phyloP scores from a whole-genome alignment of 2,113 vertebrate genomes.

The Gymnarchus niloticus region DNA sequence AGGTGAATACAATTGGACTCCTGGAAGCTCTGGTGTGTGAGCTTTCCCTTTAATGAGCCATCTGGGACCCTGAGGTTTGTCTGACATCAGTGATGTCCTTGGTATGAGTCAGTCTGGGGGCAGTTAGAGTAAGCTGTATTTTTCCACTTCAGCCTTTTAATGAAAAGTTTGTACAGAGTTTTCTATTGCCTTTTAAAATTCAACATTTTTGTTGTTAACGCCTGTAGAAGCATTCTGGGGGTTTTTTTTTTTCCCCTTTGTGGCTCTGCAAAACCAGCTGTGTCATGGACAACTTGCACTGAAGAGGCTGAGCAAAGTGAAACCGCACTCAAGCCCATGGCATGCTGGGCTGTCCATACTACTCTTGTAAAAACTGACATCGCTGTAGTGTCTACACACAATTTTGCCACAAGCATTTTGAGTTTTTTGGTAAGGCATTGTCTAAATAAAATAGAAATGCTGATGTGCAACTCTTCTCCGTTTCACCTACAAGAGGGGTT shows the following conservation, averaged over 20 bases:
- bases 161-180: constrained; percentile 92
- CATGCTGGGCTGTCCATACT: too few species aligned
- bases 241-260: background rate
- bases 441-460: background rate
- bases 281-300: background rate
- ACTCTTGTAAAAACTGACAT: too few species aligned
- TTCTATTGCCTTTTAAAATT: constrained; percentile 85
- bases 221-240: background rate
- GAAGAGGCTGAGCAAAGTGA: background rate
- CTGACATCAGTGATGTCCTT: constrained; percentile 98
- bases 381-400: too few species aligned
- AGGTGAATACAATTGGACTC: constrained; percentile 29
- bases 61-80: constrained; percentile 71
- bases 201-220: constrained; percentile 21
- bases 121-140: constrained; percentile 85
- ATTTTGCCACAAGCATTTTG: too few species aligned
- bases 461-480: too few species aligned
- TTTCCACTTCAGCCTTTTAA: constrained; percentile 82
- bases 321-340: too few species aligned
- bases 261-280: background rate
- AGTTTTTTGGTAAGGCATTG: too few species aligned
- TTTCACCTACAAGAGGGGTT: too few species aligned
- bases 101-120: constrained; percentile 61
- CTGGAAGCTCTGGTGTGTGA: constrained; percentile 17
- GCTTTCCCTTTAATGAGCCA: constrained; percentile 69